Evolutionary conservation across 2,888 invertebrate genomes (phyloP).

Genomic region (Mesoligia furuncula): DNA sequence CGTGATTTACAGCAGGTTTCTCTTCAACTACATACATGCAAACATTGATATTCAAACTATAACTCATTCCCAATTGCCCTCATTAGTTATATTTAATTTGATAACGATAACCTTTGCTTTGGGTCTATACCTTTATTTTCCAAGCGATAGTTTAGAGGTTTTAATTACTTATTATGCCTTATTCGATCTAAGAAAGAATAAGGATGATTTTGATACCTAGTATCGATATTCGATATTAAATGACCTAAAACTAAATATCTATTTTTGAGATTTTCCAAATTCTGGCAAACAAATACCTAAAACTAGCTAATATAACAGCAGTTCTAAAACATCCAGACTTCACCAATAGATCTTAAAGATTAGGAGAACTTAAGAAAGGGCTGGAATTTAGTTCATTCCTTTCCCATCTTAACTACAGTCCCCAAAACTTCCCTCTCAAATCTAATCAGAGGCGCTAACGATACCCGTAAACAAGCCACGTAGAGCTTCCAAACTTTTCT

Average conservation of each 20-base stretch:
- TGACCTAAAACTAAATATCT: background rate
- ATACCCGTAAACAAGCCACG: conserved; percentile 63
- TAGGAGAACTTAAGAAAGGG: conserved; percentile 27
- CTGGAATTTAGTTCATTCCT: conserved; percentile 27
- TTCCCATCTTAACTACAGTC: conserved; percentile 59
- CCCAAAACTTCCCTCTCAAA: conserved; percentile 57
- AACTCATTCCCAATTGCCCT: background rate
- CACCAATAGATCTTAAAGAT: conserved; percentile 42
- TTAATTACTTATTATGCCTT: background rate
- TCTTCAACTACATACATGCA: background rate
- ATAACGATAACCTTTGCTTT: conserved; percentile 24
- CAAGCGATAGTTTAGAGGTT: background rate
- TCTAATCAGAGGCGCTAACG: conserved; percentile 60
- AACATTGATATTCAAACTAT: conserved; percentile 3
- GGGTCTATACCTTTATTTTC: background rate
- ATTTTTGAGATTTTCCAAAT: background rate
- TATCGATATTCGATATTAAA: background rate
- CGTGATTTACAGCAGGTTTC: background rate
- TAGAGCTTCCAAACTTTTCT: conserved; percentile 50
- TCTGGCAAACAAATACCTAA: background rate
- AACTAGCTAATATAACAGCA: background rate
- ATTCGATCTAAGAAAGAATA: background rate
- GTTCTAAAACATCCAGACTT: background rate
- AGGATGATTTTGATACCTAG: background rate
- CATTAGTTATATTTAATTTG: background rate